phyloP scores from a whole-genome alignment of 2,888 invertebrate species.

The Tribolium freemani region DNA sequence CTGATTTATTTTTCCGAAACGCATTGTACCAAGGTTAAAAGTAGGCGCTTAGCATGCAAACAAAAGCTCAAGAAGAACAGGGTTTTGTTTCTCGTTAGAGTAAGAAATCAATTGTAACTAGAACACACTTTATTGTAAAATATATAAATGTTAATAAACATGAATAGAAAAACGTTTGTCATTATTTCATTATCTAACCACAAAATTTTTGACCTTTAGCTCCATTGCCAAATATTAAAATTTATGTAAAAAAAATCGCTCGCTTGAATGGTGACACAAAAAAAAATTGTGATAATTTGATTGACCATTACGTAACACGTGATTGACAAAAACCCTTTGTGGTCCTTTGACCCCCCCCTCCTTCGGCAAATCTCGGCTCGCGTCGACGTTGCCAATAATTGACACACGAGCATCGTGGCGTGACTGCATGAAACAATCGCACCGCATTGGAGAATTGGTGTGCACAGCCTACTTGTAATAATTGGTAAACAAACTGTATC shows the following conservation, averaged over 20 bases:
- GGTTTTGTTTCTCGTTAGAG: constrained; percentile 11
- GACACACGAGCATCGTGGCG: not conserved
- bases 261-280: no score
- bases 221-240: no score
- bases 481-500: constrained; percentile 7
- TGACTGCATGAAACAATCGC: not conserved
- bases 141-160: constrained; percentile 23
- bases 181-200: not conserved
- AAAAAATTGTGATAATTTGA: no score
- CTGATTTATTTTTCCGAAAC: not conserved
- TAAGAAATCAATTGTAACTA: constrained; percentile 15
- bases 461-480: not conserved
- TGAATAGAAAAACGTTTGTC: not conserved
- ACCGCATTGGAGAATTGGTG: not conserved
- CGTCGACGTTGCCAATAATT: not conserved
- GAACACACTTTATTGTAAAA: constrained; percentile 18
- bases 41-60: constrained; percentile 16
- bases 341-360: not conserved
- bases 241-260: no score
- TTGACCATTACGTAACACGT: not conserved
- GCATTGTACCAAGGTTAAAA: constrained; percentile 9
- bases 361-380: not conserved
- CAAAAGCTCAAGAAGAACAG: constrained; percentile 23
- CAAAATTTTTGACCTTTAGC: not conserved
- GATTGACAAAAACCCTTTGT: not conserved